phyloP scores from a whole-genome alignment of 2,888 invertebrate species.

The Drosophila mayaguana region DNA sequence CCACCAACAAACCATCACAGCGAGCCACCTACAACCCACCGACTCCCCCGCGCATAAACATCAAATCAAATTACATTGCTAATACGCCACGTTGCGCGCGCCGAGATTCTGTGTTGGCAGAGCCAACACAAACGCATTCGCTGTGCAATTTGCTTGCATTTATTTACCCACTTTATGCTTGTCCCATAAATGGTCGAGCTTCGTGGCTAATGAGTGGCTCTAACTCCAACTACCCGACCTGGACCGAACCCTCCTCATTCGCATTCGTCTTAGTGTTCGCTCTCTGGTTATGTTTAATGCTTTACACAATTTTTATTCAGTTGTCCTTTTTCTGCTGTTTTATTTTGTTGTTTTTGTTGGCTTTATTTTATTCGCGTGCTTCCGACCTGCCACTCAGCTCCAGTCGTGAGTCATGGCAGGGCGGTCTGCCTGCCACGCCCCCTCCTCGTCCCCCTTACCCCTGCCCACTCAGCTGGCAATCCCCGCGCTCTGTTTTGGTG shows the following conservation, averaged over 20 bases:
- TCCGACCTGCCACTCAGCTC: conserved; percentile 36
- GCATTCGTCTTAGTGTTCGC: conserved; percentile 28
- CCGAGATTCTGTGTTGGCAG: conserved; percentile 5
- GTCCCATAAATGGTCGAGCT: conserved; percentile 48
- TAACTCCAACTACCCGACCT: conserved; percentile 1
- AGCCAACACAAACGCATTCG: conserved; percentile 52
- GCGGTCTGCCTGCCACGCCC: not conserved
- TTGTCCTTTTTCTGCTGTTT: conserved; percentile 28
- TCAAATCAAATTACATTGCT: conserved; percentile 78
- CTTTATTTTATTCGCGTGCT: conserved; percentile 64
- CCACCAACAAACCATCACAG: not conserved
- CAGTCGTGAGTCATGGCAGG: conserved; percentile 63
- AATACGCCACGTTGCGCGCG: conserved; percentile 70
- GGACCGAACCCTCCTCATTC: conserved; percentile 18
- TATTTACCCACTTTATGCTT: conserved; percentile 43
- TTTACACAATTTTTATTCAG: conserved; percentile 38
- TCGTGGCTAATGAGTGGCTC: conserved; percentile 55
- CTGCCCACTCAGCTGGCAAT: conserved; percentile 9
- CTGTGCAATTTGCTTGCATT: conserved; percentile 70
- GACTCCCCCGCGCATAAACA: conserved; percentile 58
- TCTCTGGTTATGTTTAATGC: conserved; percentile 22
- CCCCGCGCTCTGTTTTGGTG: conserved; percentile 48
- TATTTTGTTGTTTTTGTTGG: conserved; percentile 7
- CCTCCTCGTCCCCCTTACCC: not conserved
- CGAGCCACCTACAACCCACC: not conserved